Evolutionary conservation across 2,888 invertebrate genomes (phyloP), one percentile per base, ranked within the genome.

Genomic region (Eupithecia exiguata): DNA sequence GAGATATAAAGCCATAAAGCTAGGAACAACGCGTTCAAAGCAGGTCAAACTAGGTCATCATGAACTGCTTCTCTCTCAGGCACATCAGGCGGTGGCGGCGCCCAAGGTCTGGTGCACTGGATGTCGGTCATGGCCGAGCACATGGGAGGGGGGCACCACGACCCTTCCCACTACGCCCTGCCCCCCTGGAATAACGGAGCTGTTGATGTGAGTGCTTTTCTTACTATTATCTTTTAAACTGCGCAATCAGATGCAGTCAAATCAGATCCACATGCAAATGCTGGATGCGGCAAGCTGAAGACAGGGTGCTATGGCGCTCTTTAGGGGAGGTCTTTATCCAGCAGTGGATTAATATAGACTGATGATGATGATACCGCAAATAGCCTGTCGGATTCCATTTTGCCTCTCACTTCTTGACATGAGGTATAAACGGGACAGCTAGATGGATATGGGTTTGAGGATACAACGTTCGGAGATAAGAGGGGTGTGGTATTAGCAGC

Each of bases 111-210:
- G 89, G 98, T 98, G 88, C 98, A 98, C 95, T 98, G 98, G 98
- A 98, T 98, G 98, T 98, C 98, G 89, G 98, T 98, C 86, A 98
- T 98, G 98, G 98, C 98, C 76, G 98, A 98, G 89, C 98, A 98
- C 90, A 98, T 98, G 96, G 98, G 98, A 91, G 96, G 96, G 81
- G 96, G 97, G 76, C 97, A 97, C 84, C 97, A 97, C 86, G 95
- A 95, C 84, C 96, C 96, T 87, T 96, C 96, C 87, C 96, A 96
- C 87, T 97, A 97, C 91, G 94, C 94, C 35, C 89, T 95, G 68
- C 95, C 95, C 1, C 95, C 95, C 0, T 95, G 95, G 95, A 95
- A 95, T 86, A 94, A 94, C 77, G 94, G 94, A 80, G 95, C 95
- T 74, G 96, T 96, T 84, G 96, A 96, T 91, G 96, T 96, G 80